Evolutionary conservation across 2,113 vertebrate genomes (phyloP), one percentile per base, ranked within the genome.

Genomic region (Periophthalmus modestus): DNA sequence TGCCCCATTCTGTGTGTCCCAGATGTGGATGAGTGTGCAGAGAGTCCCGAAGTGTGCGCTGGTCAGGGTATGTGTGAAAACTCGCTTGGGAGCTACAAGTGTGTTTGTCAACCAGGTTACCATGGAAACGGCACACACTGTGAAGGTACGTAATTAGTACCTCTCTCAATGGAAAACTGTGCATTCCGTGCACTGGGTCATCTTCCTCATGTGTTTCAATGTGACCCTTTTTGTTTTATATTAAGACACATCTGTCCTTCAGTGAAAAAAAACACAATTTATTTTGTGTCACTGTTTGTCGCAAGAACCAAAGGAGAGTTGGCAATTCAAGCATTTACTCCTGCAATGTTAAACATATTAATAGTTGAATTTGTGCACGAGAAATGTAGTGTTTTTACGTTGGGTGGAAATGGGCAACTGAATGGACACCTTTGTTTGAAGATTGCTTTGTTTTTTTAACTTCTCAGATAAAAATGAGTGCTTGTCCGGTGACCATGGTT

Each of bases 111-210:
- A 61, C 78, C 61, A 3, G 94, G 94, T 83, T 94, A 94, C 92
- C 89, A 70, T 33, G 94, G 94, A 75, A 95, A 95, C 77, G 94
- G 94, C 84, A 93, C 93, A 79, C 86, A 93, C 89, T 95, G 94
- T 43, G 90, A 93, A 90, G 94, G 94, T 94, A 82, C 87, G 77
- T 67, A 83, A 83, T 83, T 86, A 82, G 77, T 24, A 59, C 19
- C 36, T 79, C 57, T 69, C 73, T 82, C 75, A 4, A 19, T 80
- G 85, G 48, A 85, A 88, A 89, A 78, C 69, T 16, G 54, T 62
- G 57, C 23, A 82, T 87, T 72, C 65, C 69, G 61, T 48, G 10
- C 63, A 74, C 1, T 12, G 59, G 77, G 77, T 82, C 81, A 81
- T 28, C 68, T 72, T 85, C 24, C 57, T 15, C 21, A 72, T 79